Base-by-base conservation (phyloP, 1,140 invertebrate species). In the Vanessa atalanta region DNA sequence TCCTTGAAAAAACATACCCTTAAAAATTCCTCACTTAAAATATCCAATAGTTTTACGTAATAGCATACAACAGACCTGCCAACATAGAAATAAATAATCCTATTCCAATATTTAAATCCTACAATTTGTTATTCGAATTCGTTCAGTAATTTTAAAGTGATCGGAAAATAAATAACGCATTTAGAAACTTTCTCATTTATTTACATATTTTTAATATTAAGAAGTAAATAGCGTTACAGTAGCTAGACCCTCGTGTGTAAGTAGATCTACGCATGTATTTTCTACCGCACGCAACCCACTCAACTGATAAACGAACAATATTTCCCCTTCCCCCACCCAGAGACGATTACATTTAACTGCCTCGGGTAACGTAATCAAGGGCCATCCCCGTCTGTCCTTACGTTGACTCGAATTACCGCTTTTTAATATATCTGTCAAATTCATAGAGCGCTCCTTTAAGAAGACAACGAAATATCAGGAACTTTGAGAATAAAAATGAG, bases 331-430 rank as follows among this genome's bases (percentile, higher is more conserved):
- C 48, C 48, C 48, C 23, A 23, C 53, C 23, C 31, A 12, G 15
- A 57, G 43, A 47, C 53, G 53, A 57, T 69, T 69, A 69, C 37
- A 53, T 55, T 26, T 57, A 55, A 53, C 55, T 55, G 53, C 66
- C 66, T 69, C 66, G 53, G 53, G 66, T 55, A 61, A 60, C 23
- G 55, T 57, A 55, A 57, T 68, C 66, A 68, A 47, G 57, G 57
- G 37, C 65, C 65, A 53, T 53, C 65, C 65, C 65, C 16, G 51
- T 15, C n/a, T 16, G 50, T 67, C 53, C 66, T 53, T 68, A 26
- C 47, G 26, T n/a, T 53, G 50, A 60, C 26, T 61, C 57, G 26
- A 37, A 61, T 61, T 61, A 61, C 57, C 12, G 26, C 15, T 60
- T 60, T 61, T 61, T 61, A 61, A 61, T 61, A 61, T 61, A 16